Percentiles rank a stretch among this genome's conserved stretches.
Conservation (phyloP, 2,888 invertebrate genomes). For the Euplagia quadripunctaria region DNA sequence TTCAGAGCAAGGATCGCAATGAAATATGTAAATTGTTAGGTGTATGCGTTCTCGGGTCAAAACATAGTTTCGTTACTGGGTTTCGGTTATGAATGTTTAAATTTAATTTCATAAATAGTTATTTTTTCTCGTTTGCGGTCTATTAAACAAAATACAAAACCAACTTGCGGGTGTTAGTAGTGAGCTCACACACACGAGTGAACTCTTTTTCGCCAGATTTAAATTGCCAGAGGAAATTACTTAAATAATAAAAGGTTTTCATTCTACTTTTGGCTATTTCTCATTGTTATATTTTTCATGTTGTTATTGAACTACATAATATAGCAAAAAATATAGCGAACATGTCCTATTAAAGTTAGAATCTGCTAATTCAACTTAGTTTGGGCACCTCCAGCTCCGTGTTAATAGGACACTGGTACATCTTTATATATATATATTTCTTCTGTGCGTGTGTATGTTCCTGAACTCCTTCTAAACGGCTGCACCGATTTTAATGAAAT, state of each 20-base stretch:
- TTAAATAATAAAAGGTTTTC: neutral
- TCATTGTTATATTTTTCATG: neutral
- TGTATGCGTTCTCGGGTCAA: neutral
- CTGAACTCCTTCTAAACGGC: too few relatives aligned
- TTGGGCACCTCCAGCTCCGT: neutral
- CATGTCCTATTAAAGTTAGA: neutral
- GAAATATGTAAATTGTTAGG: neutral
- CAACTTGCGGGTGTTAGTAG: neutral
- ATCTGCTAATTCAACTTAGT: neutral
- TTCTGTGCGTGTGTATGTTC: too few relatives aligned
- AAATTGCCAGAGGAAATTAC: neutral
- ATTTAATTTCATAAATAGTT: neutral
- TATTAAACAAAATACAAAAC: neutral
- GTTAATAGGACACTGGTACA: too few relatives aligned
- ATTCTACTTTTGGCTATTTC: neutral
- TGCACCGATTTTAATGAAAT: too few relatives aligned
- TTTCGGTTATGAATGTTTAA: neutral
- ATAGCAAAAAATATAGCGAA: too few relatives aligned
- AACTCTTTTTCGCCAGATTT: neutral
- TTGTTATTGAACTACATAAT: too few relatives aligned
- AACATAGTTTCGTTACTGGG: neutral
- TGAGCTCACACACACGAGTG: neutral
- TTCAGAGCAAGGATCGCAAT: neutral
- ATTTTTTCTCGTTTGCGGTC: neutral
- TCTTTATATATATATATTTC: too few relatives aligned